Conservation (phyloP, 2,797 vertebrate species). For the Otus scops region DNA sequence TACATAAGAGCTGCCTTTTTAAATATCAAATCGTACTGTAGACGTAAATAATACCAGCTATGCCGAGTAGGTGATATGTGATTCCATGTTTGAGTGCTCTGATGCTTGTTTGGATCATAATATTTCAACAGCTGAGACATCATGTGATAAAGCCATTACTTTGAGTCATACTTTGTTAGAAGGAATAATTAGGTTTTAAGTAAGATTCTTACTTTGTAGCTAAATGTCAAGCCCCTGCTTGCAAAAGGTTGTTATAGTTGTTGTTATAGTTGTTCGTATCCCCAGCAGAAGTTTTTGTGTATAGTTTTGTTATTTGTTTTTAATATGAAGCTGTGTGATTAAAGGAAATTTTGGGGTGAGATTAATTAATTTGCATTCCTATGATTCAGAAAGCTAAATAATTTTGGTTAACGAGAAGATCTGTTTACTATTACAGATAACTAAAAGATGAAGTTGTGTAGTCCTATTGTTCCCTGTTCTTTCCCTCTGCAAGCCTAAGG, state of each 20-base stretch:
- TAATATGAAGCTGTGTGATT: neutral
- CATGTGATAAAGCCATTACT: neutral
- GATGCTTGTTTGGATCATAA: slow-evolving; percentile 26
- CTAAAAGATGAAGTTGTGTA: neutral
- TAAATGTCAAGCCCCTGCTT: neutral
- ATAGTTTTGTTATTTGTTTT: neutral
- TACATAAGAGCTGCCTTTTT: neutral
- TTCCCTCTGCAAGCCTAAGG: neutral
- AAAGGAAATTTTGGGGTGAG: neutral
- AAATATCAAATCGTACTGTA: slow-evolving; percentile 20
- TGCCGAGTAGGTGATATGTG: slow-evolving; percentile 34
- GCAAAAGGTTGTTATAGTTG: neutral
- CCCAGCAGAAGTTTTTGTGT: neutral
- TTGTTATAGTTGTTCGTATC: neutral
- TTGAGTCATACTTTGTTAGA: neutral
- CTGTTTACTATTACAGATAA: neutral
- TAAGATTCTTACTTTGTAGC: neutral
- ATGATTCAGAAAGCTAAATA: neutral
- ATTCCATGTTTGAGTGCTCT: neutral
- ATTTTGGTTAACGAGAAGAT: neutral
- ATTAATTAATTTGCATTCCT: neutral
- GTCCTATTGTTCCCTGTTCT: neutral
- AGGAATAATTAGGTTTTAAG: neutral
- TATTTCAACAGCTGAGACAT: slow-evolving; percentile 43
- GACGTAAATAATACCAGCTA: neutral